A percentile compares a stretch with the other conserved stretches of the same genome.
Conservation (phyloP, 1,140 invertebrate species). For the Steinernema khuongi region DNA sequence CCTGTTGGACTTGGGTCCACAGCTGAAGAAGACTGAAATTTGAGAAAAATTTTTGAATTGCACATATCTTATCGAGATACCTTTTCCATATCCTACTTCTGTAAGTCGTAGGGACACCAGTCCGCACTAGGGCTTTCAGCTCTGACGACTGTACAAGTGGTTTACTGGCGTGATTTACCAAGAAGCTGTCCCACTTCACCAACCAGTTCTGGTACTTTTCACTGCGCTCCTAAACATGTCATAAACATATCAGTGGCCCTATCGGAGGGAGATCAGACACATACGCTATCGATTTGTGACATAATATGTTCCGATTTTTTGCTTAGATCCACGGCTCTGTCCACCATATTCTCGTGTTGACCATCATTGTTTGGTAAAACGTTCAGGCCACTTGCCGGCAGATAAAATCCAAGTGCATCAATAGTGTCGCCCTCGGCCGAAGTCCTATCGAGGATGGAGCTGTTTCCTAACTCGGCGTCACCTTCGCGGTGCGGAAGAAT, state of each 20-base stretch:
- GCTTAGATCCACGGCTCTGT: constrained; percentile 32
- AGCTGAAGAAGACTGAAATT: constrained; percentile 29
- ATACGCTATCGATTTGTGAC: constrained; percentile 23
- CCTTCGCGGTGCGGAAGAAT: not conserved
- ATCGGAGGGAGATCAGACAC: constrained; percentile 12
- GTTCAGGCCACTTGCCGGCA: not conserved
- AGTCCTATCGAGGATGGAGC: not conserved
- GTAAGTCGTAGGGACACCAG: constrained; percentile 37
- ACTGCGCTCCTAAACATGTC: constrained; percentile 37
- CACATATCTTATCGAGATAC: constrained; percentile 25
- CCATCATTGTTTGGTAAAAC: not conserved
- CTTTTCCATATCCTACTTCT: constrained; percentile 37
- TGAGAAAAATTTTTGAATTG: constrained; percentile 15
- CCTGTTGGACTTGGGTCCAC: constrained; percentile 28
- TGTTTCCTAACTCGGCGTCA: not conserved
- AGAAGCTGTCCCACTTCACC: constrained; percentile 36
- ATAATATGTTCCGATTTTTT: constrained; percentile 31
- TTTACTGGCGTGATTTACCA: constrained; percentile 36
- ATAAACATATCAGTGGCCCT: not conserved
- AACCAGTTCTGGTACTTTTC: constrained; percentile 43
- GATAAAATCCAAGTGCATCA: constrained; percentile 22
- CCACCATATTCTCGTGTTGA: constrained; percentile 31
- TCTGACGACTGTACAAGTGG: constrained; percentile 23
- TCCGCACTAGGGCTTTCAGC: constrained; percentile 35
- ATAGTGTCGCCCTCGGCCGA: constrained; percentile 13